Evolutionary conservation across 2,797 vertebrate species (phyloP).

Genomic region (Pipistrellus pygmaeus): DNA sequence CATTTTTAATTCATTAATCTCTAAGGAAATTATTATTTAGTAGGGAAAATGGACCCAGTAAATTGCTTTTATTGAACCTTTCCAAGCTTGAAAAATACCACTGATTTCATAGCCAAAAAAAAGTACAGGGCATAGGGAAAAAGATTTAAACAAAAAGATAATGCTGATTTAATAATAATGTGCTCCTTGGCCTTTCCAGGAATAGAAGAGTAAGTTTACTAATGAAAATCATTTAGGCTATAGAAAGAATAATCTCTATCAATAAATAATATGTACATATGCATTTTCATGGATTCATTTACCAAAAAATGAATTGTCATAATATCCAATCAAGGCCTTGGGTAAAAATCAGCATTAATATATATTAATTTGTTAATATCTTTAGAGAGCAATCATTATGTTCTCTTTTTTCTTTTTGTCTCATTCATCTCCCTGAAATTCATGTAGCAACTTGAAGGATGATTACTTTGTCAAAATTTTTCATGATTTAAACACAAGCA

Average conservation of each 20-base stretch:
- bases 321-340: not conserved
- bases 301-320: not conserved
- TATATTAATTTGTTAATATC: not conserved
- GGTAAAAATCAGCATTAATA: not conserved
- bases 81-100: not conserved
- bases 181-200: not conserved
- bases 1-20: conserved; percentile 31
- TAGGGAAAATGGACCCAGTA: not conserved
- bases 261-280: not conserved
- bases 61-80: not conserved
- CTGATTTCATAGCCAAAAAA: not conserved
- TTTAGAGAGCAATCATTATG: not conserved
- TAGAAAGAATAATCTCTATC: not conserved
- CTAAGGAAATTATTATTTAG: conserved; percentile 41
- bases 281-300: not conserved
- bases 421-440: not conserved
- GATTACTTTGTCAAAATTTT: not conserved
- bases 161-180: conserved; percentile 21
- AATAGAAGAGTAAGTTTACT: not conserved
- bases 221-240: conserved; percentile 9
- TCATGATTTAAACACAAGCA: not conserved
- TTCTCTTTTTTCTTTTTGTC: not conserved
- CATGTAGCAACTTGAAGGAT: not conserved
- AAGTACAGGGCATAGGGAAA: not conserved
- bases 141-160: not conserved